Conservation (phyloP, 2,113 vertebrate genomes). For the Zosterops borbonicus region DNA sequence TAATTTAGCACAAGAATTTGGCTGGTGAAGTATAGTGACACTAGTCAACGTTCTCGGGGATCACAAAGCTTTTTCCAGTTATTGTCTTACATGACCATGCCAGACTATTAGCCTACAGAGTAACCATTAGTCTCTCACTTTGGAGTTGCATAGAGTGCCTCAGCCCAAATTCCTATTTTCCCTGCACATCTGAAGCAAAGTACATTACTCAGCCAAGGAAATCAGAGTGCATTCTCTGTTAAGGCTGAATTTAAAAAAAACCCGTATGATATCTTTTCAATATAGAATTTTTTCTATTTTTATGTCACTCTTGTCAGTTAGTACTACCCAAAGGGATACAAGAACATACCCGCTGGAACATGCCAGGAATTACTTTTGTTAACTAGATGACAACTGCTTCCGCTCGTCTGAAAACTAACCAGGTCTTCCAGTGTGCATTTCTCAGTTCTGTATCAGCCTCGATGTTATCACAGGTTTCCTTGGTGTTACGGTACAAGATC, state of each 20-base stretch:
- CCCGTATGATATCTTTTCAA: fast-evolving
- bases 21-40: neutral
- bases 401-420: neutral
- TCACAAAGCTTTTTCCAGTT: neutral
- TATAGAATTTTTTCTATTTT: neutral
- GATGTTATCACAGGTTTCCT: neutral
- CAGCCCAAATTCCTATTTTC: neutral
- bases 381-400: neutral
- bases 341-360: neutral
- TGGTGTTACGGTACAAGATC: neutral
- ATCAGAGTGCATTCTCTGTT: fast-evolving
- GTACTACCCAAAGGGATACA: neutral
- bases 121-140: neutral
- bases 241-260: fast-evolving
- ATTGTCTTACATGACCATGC: neutral
- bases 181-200: neutral
- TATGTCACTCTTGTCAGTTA: too few relatives aligned
- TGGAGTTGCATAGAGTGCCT: fast-evolving
- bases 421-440: neutral
- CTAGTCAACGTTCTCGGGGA: neutral
- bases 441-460: neutral
- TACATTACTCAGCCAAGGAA: fast-evolving
- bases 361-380: neutral
- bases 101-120: neutral
- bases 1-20: neutral